Percentiles rank a stretch among this genome's conserved stretches.
These are phyloP conservation scores for Ceramica pisi DNA, from an alignment of 2,888 invertebrate species.

Conservation along the genomic window DNA sequence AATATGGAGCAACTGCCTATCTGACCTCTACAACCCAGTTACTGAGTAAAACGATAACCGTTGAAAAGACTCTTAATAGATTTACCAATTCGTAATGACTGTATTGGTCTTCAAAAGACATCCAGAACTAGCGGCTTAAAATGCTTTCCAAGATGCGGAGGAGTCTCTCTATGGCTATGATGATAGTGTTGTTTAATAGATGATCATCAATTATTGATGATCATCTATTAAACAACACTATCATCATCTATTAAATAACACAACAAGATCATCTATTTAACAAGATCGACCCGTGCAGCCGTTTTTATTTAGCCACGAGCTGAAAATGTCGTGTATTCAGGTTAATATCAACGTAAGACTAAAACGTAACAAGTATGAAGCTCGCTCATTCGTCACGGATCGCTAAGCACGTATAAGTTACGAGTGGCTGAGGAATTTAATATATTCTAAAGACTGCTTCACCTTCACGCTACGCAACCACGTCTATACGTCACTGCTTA, in stretches of 20 bases:
- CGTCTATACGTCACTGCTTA: constrained; percentile 55
- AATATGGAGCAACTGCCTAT: too few species aligned
- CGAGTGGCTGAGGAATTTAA: constrained; percentile 66
- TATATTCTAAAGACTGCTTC: constrained; percentile 62
- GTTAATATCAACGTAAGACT: constrained; percentile 56
- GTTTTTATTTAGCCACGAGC: background rate
- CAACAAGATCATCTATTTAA: too few species aligned
- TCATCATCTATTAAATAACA: too few species aligned
- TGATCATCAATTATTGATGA: too few species aligned
- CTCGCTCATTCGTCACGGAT: constrained; percentile 63
- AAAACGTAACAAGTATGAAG: constrained; percentile 50
- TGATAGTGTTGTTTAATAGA: too few species aligned
- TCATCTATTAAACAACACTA: too few species aligned
- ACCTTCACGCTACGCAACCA: constrained; percentile 55
- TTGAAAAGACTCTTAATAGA: too few species aligned
- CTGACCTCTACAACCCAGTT: too few species aligned
- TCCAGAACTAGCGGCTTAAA: background rate
- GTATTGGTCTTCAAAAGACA: background rate
- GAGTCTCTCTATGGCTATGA: too few species aligned
- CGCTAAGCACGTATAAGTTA: constrained; percentile 64
- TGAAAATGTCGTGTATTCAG: constrained; percentile 49
- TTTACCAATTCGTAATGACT: background rate
- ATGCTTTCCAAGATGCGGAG: background rate
- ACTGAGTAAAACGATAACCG: too few species aligned
- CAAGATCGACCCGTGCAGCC: background rate